Conservation (phyloP, 2,797 vertebrate genomes). For the Cyclopterus lumpus region DNA sequence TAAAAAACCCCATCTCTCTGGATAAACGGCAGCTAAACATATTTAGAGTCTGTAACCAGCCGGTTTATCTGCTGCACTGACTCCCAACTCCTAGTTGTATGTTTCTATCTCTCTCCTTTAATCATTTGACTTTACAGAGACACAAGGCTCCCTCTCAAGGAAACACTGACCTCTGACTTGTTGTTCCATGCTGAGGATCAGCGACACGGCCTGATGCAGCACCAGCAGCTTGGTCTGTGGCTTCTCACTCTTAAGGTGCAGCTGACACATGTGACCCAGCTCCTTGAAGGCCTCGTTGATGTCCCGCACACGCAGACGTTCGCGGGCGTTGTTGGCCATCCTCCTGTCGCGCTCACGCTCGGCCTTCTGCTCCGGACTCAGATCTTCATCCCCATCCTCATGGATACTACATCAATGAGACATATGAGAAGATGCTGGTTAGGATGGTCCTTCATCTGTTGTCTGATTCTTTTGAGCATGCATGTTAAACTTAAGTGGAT, state of each 20-base stretch:
- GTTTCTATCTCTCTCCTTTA: neutral
- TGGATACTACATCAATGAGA: conserved; percentile 84
- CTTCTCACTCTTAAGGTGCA: conserved; percentile 97
- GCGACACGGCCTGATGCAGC: conserved; percentile 95
- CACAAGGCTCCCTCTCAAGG: neutral
- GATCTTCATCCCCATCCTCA: conserved; percentile 96
- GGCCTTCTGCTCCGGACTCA: conserved; percentile 95
- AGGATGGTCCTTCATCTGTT: neutral
- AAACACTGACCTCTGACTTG: conserved; percentile 91
- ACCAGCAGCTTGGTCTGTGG: conserved; percentile 97
- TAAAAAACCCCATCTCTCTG: neutral
- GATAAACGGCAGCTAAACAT: neutral
- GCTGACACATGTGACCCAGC: conserved; percentile 95
- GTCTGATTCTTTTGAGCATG: neutral
- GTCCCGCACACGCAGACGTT: conserved; percentile 94
- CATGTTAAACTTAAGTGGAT: neutral
- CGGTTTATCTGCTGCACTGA: neutral
- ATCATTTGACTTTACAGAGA: neutral
- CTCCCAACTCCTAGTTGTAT: neutral
- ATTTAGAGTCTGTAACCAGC: neutral
- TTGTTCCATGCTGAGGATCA: conserved; percentile 97
- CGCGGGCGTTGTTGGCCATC: conserved; percentile 96
- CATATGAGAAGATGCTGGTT: neutral
- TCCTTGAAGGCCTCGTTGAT: conserved; percentile 99
- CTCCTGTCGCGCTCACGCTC: conserved; percentile 93